Conservation (phyloP, 2,888 invertebrate genomes). For the Lithophane socia region DNA sequence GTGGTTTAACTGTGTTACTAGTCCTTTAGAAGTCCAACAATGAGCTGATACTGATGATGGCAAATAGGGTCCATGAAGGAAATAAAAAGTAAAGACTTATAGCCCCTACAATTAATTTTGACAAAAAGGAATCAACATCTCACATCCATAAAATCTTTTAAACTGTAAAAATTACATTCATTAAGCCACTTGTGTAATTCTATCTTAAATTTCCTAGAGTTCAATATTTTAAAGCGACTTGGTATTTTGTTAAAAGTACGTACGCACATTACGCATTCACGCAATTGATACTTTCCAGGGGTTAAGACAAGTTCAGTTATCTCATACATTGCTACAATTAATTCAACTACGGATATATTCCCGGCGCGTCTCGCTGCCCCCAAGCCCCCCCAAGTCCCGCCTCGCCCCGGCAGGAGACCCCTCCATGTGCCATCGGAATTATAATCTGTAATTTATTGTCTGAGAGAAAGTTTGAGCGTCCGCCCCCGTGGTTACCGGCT, state of each 20-base stretch:
- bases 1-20: not conserved
- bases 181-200: too few species aligned
- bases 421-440: constrained; percentile 49
- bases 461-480: constrained; percentile 43
- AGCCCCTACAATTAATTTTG: not conserved
- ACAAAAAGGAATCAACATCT: too few species aligned
- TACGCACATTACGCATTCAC: too few species aligned
- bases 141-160: too few species aligned
- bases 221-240: too few species aligned
- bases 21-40: not conserved
- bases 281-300: not conserved
- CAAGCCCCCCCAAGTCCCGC: not conserved
- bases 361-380: constrained; percentile 14
- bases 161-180: too few species aligned
- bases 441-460: constrained; percentile 56
- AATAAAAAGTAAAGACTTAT: not conserved
- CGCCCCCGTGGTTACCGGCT: constrained; percentile 43
- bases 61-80: not conserved
- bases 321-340: constrained; percentile 26
- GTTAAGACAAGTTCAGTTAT: not conserved
- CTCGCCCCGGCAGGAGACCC: not conserved
- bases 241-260: too few species aligned
- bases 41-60: not conserved
- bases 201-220: too few species aligned
- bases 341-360: constrained; percentile 43